Percentiles rank a stretch among this genome's conserved stretches.
Evolutionary conservation across 2,797 vertebrate species (phyloP).

Genomic region (Poecile montanus): DNA sequence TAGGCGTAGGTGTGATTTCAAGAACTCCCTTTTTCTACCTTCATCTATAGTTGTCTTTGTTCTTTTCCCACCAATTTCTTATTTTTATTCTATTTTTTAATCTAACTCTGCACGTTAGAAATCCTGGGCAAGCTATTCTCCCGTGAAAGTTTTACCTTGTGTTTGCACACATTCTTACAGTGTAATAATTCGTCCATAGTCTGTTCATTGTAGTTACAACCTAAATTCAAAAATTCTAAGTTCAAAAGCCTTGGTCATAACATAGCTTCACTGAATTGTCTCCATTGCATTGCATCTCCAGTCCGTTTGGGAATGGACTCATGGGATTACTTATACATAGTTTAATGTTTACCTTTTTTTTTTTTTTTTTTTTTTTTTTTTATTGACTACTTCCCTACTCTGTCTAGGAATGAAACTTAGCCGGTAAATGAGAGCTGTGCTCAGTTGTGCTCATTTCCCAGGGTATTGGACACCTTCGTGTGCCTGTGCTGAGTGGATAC

Average conservation of each 20-base stretch:
- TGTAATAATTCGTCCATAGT: background rate
- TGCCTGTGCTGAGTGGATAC: background rate
- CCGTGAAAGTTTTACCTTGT: background rate
- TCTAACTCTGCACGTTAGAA: background rate
- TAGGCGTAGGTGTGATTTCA: background rate
- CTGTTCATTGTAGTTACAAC: background rate
- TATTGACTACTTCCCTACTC: background rate
- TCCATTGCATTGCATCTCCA: background rate
- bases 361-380: background rate
- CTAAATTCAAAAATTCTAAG: background rate
- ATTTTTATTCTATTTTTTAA: background rate
- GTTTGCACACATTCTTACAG: background rate
- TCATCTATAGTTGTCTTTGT: background rate
- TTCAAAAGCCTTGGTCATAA: background rate
- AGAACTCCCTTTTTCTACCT: background rate
- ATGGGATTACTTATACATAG: background rate
- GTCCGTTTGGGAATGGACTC: background rate
- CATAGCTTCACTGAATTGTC: background rate
- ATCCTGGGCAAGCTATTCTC: background rate
- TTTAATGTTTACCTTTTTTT: background rate
- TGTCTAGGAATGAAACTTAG: background rate
- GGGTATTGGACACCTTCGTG: background rate
- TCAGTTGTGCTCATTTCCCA: background rate
- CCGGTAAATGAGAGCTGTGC: background rate
- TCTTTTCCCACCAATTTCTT: background rate